Conservation (phyloP, 2,888 invertebrate genomes). For the Apamea monoglypha region DNA sequence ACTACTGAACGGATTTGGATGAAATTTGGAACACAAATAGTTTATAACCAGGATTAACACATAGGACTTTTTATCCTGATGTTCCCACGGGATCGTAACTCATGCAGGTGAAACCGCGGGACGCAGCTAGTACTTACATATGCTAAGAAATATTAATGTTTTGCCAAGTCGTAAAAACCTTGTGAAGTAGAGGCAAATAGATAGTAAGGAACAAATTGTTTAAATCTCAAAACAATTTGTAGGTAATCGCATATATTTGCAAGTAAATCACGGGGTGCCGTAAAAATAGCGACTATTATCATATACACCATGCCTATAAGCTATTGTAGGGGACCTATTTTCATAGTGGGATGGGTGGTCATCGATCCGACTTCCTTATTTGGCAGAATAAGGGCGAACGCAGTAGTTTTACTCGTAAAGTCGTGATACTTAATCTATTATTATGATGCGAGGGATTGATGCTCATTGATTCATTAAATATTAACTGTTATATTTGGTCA, state of each 20-base stretch:
- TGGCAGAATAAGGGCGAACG: background rate
- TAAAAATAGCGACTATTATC: constrained; percentile 58
- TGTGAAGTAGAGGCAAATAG: background rate
- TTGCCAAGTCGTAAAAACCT: background rate
- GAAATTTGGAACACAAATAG: no score
- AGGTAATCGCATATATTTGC: constrained; percentile 47
- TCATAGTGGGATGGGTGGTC: constrained; percentile 57
- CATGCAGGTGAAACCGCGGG: no score
- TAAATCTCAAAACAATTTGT: constrained; percentile 47
- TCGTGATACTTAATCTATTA: no score
- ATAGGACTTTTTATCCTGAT: no score
- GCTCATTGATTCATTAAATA: background rate
- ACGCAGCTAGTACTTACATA: background rate
- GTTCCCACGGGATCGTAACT: no score
- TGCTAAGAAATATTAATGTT: background rate
- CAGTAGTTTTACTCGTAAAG: constrained; percentile 26
- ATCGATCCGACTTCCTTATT: constrained; percentile 57
- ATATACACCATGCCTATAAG: constrained; percentile 59
- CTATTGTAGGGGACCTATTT: constrained; percentile 63
- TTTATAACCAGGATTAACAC: no score
- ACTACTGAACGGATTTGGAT: no score
- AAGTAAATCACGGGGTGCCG: constrained; percentile 48
- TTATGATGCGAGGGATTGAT: background rate
- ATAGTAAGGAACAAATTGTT: constrained; percentile 31
- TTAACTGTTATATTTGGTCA: background rate